A percentile compares a stretch with the other conserved stretches of the same genome.
Evolutionary conservation across 2,888 invertebrate genomes (phyloP).

Genomic region (Mellilla xanthometata): DNA sequence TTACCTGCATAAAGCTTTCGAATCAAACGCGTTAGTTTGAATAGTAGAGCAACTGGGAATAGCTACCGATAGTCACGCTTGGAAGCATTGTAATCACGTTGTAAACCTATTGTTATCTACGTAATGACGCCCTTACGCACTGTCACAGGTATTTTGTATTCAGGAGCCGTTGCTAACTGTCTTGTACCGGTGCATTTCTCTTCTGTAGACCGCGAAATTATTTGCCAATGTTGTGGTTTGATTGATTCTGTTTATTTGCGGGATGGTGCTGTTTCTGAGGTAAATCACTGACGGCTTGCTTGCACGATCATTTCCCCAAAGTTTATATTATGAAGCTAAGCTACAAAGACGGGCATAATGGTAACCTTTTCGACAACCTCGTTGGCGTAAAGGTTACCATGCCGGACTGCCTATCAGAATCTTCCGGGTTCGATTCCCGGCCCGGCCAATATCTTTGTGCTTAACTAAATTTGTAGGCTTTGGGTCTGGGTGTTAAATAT

Average conservation of each 20-base stretch:
- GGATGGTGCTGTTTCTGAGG: constrained; percentile 41
- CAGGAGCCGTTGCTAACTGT: constrained; percentile 24
- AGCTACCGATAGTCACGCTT: constrained; percentile 25
- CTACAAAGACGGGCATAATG: no score
- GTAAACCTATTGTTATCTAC: constrained; percentile 40
- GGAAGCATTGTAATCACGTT: constrained; percentile 32
- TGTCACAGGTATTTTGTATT: constrained; percentile 30
- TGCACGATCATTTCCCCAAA: no score
- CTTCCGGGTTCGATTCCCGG: no score
- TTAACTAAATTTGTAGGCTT: no score
- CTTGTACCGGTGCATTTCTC: constrained; percentile 18
- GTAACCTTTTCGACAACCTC: no score
- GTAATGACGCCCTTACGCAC: constrained; percentile 28
- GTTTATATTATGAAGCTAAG: no score
- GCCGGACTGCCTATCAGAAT: no score
- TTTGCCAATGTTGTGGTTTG: constrained; percentile 17
- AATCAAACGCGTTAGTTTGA: no score
- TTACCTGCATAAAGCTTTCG: no score
- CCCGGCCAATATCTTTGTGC: no score
- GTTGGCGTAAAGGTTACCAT: no score
- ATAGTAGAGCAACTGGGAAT: not conserved
- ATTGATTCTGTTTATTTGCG: constrained; percentile 14
- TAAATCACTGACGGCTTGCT: constrained; percentile 27
- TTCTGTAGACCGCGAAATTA: constrained; percentile 20
- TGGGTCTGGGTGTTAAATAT: no score